Evolutionary conservation across 2,797 vertebrate genomes (phyloP).

Genomic region (Myiotriccus ornatus): DNA sequence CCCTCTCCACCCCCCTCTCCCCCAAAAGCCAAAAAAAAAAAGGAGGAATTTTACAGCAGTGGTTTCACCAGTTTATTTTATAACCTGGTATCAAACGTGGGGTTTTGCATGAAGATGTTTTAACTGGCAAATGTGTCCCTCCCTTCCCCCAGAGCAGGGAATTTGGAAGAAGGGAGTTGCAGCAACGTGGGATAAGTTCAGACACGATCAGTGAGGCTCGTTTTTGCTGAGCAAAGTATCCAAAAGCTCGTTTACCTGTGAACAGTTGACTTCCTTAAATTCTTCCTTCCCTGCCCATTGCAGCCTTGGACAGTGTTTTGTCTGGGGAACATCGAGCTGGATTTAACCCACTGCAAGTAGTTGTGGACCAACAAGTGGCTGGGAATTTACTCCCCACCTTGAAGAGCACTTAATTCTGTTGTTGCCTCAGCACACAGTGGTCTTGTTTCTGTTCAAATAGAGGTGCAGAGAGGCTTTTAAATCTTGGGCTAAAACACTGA

Average conservation of each 20-base stretch:
- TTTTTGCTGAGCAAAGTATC: background rate
- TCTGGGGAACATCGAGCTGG: background rate
- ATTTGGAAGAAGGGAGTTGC: background rate
- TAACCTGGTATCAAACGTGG: background rate
- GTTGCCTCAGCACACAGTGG: background rate
- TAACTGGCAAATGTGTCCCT: constrained; percentile 1
- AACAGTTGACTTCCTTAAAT: background rate
- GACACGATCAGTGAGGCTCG: background rate
- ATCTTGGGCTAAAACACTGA: background rate
- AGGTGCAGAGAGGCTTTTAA: background rate
- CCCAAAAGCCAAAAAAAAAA: background rate
- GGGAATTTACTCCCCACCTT: background rate
- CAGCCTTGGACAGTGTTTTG: background rate
- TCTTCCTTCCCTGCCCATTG: background rate
- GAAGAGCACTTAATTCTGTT: background rate
- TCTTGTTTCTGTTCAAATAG: background rate
- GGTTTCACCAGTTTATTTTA: background rate
- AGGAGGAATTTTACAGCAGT: background rate
- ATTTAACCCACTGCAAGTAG: background rate
- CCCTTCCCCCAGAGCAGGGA: constrained; percentile 23
- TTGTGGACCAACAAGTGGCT: background rate
- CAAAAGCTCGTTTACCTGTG: background rate
- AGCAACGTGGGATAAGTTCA: background rate
- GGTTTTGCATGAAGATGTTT: background rate
- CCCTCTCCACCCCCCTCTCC: background rate